phyloP scores from a whole-genome alignment of 2,888 invertebrate genomes.

The Philopedon plagiatum region DNA sequence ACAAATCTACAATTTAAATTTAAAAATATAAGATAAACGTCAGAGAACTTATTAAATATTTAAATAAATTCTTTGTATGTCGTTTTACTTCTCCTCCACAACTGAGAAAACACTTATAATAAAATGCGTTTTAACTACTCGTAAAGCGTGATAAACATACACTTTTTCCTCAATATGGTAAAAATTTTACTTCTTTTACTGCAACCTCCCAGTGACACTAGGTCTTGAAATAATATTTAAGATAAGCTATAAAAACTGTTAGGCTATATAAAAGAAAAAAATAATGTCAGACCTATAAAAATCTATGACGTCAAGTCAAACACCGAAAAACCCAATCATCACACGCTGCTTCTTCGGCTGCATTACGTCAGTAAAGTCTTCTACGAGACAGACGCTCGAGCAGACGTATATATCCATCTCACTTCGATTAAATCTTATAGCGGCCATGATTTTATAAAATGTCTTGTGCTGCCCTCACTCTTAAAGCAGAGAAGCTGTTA shows the following conservation, averaged over 20 bases:
- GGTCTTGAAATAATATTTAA: no score
- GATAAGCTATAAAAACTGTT: neutral
- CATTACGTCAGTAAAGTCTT: slow-evolving; percentile 30
- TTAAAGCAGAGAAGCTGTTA: slow-evolving; percentile 59
- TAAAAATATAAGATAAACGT: no score
- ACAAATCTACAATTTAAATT: no score
- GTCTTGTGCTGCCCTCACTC: slow-evolving; percentile 62
- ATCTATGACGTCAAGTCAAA: slow-evolving; percentile 9
- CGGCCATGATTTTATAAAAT: slow-evolving; percentile 65
- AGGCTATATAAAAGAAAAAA: neutral
- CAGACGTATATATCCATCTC: slow-evolving; percentile 40
- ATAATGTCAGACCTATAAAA: slow-evolving; percentile 2
- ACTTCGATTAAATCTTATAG: slow-evolving; percentile 53
- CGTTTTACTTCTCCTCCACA: no score
- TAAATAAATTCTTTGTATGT: no score
- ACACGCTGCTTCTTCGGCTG: slow-evolving; percentile 9
- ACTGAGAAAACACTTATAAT: no score
- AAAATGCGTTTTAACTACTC: no score
- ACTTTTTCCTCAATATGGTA: no score
- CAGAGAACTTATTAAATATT: no score
- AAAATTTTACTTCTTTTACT: no score
- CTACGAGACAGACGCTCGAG: slow-evolving; percentile 31
- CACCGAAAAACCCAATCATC: slow-evolving; percentile 24
- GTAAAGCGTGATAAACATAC: no score
- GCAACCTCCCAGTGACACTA: no score